Base-by-base conservation (phyloP, 2,888 invertebrate genomes). In the Drosophila histrio region DNA sequence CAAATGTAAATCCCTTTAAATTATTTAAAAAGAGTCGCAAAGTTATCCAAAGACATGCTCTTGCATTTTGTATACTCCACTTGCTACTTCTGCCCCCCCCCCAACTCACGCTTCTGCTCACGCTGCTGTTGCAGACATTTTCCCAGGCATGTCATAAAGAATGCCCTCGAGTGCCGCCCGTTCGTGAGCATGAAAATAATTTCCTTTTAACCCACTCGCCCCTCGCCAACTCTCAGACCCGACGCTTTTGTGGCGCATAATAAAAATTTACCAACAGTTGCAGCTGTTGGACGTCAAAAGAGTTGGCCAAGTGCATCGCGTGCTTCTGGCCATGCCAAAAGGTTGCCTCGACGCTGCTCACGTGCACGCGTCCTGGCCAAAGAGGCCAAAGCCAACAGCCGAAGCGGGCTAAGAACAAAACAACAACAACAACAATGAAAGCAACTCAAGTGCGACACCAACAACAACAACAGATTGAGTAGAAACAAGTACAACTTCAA, bases 281-380 rank as follows among this genome's bases (percentile, higher is more conserved):
- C 82, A 76, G 73, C 78, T 73, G 72, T 50, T 34, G 62, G 63
- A 47, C 46, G 17, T 26, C 52, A 50, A 58, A 66, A 54, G 62
- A 67, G 52, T 53, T 62, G 84, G 87, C 87, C 87, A 87, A 85
- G 84, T 87, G 85, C 87, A 85, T 85, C 84, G 84, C 84, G 85
- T 85, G 84, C 84, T 73, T 71, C 38, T 43, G 79, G 69, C 67
- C 70, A 41, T 39, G 56, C 57, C 62, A 44, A 77, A 54, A 62
- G 79, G 79, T 44, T 57, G 17, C 17, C 74, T 44, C 49, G 34
- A 49, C 22, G 38, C 15, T 34, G 72, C 59, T 66, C 75, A 75
- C 71, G 71, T 74, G 77, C 75, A 53, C 41, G 38, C 47, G 47
- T 13, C 13, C 50, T 17, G 56, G 21, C 63, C 61, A 73, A 70